These are phyloP conservation scores for Drosophila albomicans DNA, from an alignment of 1,140 invertebrate species.

Conservation along the genomic window DNA sequence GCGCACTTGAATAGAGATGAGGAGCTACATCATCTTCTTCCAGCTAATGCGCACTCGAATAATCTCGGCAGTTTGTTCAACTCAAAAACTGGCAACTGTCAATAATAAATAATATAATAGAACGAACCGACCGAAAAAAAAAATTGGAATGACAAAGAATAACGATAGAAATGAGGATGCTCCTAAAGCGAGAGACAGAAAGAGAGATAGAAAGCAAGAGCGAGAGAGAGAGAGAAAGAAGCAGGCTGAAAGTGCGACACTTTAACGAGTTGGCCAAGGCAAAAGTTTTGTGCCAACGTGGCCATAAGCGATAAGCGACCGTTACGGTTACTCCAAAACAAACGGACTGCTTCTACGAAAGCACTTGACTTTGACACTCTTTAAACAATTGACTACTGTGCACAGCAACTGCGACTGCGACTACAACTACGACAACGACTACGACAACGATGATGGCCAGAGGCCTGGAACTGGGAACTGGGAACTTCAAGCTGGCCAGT, in stretches of 20 bases:
- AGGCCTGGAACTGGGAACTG: slow-evolving; percentile 6
- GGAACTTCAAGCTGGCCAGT: neutral
- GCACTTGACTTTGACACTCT: slow-evolving; percentile 82
- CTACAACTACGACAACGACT: too few relatives aligned
- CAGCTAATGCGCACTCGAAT: neutral
- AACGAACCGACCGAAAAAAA: slow-evolving; percentile 3
- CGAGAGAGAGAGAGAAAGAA: neutral
- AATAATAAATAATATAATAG: slow-evolving; percentile 22
- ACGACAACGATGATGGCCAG: neutral
- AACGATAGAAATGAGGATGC: slow-evolving; percentile 5
- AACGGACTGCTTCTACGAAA: slow-evolving; percentile 41
- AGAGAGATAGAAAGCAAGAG: neutral
- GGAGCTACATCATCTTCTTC: neutral
- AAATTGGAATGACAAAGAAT: slow-evolving; percentile 23
- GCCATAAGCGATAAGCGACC: slow-evolving; percentile 67
- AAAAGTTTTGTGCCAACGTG: slow-evolving; percentile 79
- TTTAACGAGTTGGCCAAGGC: slow-evolving; percentile 66
- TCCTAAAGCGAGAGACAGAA: neutral
- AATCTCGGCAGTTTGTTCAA: slow-evolving; percentile 10
- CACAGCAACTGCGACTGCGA: neutral
- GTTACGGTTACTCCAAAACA: slow-evolving; percentile 39
- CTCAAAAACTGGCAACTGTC: slow-evolving; percentile 15
- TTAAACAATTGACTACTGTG: slow-evolving; percentile 74
- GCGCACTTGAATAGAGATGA: too few relatives aligned
- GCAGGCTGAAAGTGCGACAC: slow-evolving; percentile 52